Evolutionary conservation across 2,797 vertebrate species (phyloP), one percentile per base, ranked within the genome.

Genomic region (Hoplostethus atlanticus): DNA sequence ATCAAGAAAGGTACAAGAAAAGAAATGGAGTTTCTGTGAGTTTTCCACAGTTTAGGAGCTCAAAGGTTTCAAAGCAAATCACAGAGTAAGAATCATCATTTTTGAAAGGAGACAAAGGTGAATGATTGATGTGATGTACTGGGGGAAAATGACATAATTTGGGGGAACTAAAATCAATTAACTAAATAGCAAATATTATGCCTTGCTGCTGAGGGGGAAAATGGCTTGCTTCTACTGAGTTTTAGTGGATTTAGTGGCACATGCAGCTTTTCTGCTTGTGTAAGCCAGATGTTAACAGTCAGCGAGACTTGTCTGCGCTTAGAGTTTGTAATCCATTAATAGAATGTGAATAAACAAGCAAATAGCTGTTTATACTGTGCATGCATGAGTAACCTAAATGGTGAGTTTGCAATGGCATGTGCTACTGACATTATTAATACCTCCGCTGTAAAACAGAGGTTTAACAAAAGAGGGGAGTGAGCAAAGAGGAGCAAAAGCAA

Each of bases 31-130:
- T 11, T 76, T 64, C 12, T 57, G 12, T 85, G 48, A 82, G 16
- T 68, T 62, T 47, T 56, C 50, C 74, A 65, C 34, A 31, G 53
- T 71, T 85, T 70, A 54, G 40, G 16, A 48, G 31, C 47, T 59
- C 56, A 57, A 69, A 86, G 89, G 87, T 91, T 89, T 80, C 92
- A 93, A 92, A 94, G 92, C 91, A 93, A 88, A 92, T 91, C 92
- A 81, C 84, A 94, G 94, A 93, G 94, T 94, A 95, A 94, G 90
- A 92, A 86, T 90, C 84, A 88, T 89, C 86, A 77, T 80, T 80
- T 73, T n/a, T 76, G 52, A 76, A 76, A 52, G 66, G 68, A 76
- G 16, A 60, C 68, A 36, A 76, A 71, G 40, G 62, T 68, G 69
- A 69, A 86, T 77, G 59, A 79, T 64, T 78, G 16, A 73, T 64